Conservation (phyloP, 2,888 invertebrate species). For the Clunio marinus region DNA sequence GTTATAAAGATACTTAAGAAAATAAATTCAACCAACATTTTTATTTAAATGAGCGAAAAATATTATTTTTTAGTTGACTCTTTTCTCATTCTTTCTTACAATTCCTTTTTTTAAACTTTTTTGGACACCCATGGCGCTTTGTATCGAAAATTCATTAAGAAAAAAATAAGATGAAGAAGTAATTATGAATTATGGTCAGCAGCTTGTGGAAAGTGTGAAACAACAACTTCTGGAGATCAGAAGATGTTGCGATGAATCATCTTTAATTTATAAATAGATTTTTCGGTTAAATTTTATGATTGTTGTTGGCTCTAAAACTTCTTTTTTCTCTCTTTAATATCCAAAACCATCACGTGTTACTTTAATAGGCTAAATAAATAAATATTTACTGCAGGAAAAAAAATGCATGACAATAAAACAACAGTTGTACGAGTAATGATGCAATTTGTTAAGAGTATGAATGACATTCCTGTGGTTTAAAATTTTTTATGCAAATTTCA, state of each 20-base stretch:
- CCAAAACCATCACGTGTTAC: no score
- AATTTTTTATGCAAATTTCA: no score
- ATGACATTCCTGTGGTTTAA: constrained; percentile 18
- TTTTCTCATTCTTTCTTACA: no score
- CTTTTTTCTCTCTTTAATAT: no score
- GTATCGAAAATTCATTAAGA: neutral
- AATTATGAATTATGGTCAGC: neutral
- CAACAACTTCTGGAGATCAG: neutral
- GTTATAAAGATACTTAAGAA: constrained; percentile 20
- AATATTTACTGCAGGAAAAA: neutral
- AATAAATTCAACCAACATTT: neutral
- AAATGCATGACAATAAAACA: neutral
- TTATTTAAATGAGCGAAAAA: constrained; percentile 13
- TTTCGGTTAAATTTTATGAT: no score
- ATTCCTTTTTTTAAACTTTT: neutral
- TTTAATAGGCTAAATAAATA: no score
- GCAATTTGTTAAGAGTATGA: no score
- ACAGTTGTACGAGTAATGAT: neutral
- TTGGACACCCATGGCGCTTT: constrained; percentile 7
- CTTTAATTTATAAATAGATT: no score
- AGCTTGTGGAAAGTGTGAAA: no score
- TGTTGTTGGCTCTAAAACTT: no score
- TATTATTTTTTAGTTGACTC: neutral
- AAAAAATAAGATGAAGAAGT: neutral
- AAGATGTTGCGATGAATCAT: no score